Evolutionary conservation across 2,113 vertebrate species (phyloP).

Genomic region (Sebastes schlegelii): DNA sequence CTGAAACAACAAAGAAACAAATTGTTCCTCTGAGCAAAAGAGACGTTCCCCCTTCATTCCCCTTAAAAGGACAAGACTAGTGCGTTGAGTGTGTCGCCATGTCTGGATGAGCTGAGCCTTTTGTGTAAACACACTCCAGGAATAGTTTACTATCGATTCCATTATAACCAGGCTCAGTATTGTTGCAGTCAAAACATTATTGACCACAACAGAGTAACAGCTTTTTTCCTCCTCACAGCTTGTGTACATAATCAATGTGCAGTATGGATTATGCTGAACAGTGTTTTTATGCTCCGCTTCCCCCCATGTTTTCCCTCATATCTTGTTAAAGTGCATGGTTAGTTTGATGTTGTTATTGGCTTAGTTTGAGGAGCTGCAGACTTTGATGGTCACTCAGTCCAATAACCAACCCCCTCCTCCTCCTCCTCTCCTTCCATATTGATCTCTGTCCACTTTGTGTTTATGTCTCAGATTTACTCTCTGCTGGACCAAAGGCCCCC

Average conservation of each 20-base stretch:
- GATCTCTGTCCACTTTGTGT: constrained; percentile 49
- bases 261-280: constrained; percentile 22
- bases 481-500: constrained; percentile 28
- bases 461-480: constrained; percentile 53
- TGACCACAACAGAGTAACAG: constrained; percentile 27
- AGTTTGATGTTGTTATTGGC: constrained; percentile 6
- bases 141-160: constrained; percentile 71
- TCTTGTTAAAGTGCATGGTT: background rate
- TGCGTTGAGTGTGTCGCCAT: constrained; percentile 50
- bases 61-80: constrained; percentile 82
- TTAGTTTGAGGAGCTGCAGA: constrained; percentile 19
- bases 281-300: background rate
- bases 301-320: background rate
- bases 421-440: constrained; percentile 29
- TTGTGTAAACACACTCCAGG: constrained; percentile 72
- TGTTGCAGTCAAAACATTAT: constrained; percentile 53
- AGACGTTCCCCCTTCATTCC: constrained; percentile 36
- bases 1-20: constrained; percentile 44
- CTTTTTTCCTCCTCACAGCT: background rate
- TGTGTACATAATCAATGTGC: constrained; percentile 22
- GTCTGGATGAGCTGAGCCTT: constrained; percentile 56
- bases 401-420: background rate
- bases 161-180: constrained; percentile 10
- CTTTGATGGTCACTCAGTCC: background rate
- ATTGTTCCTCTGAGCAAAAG: constrained; percentile 13